Conservation (phyloP, 2,797 vertebrate species). For the Rhodeus uyekii region DNA sequence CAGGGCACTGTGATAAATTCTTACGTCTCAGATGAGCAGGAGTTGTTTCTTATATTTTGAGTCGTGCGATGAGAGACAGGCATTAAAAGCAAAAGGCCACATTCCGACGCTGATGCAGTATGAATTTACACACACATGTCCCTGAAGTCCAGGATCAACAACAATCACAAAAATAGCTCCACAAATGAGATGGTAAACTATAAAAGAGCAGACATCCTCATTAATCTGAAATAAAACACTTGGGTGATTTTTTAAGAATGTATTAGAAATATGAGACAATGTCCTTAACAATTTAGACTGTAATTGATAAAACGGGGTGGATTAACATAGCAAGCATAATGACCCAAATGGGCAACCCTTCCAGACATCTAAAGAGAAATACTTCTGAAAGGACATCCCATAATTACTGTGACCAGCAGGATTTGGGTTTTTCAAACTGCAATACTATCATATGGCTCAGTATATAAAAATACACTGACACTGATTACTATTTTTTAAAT, state of each 20-base stretch:
- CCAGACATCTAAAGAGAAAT: background rate
- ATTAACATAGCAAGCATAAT: constrained; percentile 21
- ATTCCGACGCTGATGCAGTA: constrained; percentile 42
- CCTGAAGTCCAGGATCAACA: constrained; percentile 48
- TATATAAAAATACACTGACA: background rate
- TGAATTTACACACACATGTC: constrained; percentile 48
- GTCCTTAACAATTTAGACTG: constrained; percentile 36
- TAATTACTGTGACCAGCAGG: background rate
- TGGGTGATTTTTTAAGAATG: constrained; percentile 19
- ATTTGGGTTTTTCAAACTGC: background rate
- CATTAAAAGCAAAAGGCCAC: constrained; percentile 62
- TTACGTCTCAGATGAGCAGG: constrained; percentile 25
- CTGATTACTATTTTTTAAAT: too few species aligned
- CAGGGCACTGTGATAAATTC: constrained; percentile 30
- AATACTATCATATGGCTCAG: background rate
- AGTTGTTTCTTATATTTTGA: constrained; percentile 56
- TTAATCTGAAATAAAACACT: constrained; percentile 35
- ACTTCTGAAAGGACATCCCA: constrained; percentile 12
- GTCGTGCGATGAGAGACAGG: constrained; percentile 65
- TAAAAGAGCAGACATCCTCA: constrained; percentile 39
- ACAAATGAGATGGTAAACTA: constrained; percentile 52
- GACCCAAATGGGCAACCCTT: background rate
- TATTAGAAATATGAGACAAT: constrained; percentile 36
- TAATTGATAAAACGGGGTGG: constrained; percentile 17
- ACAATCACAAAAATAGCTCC: constrained; percentile 51